These are phyloP conservation scores for Chrysopilus asiliformis DNA, from an alignment of 2,888 invertebrate species.

Conservation along the genomic window DNA sequence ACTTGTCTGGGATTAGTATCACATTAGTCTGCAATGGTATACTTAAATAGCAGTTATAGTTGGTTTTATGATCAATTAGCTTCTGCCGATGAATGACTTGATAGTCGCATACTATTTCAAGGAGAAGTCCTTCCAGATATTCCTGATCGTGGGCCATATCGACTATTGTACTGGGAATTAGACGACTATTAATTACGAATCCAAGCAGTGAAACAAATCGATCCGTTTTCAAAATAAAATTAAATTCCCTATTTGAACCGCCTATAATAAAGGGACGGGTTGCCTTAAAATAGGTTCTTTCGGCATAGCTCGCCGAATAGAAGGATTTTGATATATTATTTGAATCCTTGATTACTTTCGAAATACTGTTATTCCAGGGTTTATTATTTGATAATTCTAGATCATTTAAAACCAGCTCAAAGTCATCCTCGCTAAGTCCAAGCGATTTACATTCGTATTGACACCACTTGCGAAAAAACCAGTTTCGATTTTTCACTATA, in stretches of 20 bases:
- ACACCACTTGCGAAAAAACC: slow-evolving; percentile 33
- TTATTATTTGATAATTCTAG: slow-evolving; percentile 19
- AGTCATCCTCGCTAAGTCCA: slow-evolving; percentile 22
- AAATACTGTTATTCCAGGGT: too few species aligned
- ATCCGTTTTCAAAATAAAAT: slow-evolving; percentile 23
- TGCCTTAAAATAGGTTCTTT: slow-evolving; percentile 32
- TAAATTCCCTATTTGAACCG: slow-evolving; percentile 23
- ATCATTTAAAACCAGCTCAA: slow-evolving; percentile 21
- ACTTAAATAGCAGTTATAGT: slow-evolving; percentile 32
- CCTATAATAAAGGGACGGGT: slow-evolving; percentile 30
- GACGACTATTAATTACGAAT: slow-evolving; percentile 28
- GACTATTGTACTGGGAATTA: slow-evolving; percentile 21
- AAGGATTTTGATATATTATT: not conserved
- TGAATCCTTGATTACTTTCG: too few species aligned
- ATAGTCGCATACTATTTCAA: slow-evolving; percentile 21
- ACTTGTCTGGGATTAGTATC: slow-evolving; percentile 27
- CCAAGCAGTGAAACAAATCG: slow-evolving; percentile 30
- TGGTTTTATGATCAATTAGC: slow-evolving; percentile 5
- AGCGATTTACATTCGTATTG: slow-evolving; percentile 27
- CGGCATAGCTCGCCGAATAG: slow-evolving; percentile 17
- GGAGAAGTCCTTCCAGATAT: slow-evolving; percentile 26
- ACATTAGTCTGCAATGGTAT: slow-evolving; percentile 25
- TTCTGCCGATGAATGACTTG: slow-evolving; percentile 10
- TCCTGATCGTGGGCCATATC: slow-evolving; percentile 16
- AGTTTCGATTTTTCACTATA: slow-evolving; percentile 21